Evolutionary conservation across 2,888 invertebrate genomes (phyloP), one percentile per base, ranked within the genome.

Genomic region (Odiellus spinosus): DNA sequence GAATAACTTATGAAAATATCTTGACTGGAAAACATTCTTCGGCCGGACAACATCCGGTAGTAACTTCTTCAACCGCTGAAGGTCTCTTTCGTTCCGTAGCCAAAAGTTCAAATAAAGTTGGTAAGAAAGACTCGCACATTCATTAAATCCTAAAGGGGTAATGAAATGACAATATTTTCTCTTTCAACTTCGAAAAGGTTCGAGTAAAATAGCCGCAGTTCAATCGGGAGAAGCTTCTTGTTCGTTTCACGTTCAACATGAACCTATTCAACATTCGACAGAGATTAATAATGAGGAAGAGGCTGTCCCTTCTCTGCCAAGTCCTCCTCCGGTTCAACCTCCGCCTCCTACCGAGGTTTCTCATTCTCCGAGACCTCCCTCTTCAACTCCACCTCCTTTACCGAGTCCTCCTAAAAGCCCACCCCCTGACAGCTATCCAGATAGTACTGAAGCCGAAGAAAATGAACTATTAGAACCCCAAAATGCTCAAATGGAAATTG

Each of bases 291-390:
- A 26, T 4, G 26, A 26, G 8, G 26, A 26, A 8, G 26, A 26
- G 26, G 26, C 26, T 6, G 26, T 26, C 26, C 26, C 26, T 4
- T 6, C 48, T 17, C 51, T 49, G 40, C 54, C 53, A 73, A 62
- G 48, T 12, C 51, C 54, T 11, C 50, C 50, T 36, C 50, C 45
- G 21, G 46, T 48, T 14, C 50, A 49, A 41, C 35, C 45, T 21
- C 48, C 52, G n/a, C 51, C 49, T 14, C 55, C 53, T 17, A 50
- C 50, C 11, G 55, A 56, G 4, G 50, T 45, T 15, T 47, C 49
- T 18, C 47, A 53, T 26, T 49, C 57, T 11, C 50, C 49, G 6
- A 48, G 47, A 14, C 53, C 54, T n/a, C 55, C 53, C 2, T 51
- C 50, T 59, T 58, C 18, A 57, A 53, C 44, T 44, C 56, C 47